A percentile compares a stretch with the other conserved stretches of the same genome.
These are phyloP conservation scores for Aphelenchoides fujianensis DNA, from an alignment of 1,140 invertebrate genomes.

Conservation along the genomic window DNA sequence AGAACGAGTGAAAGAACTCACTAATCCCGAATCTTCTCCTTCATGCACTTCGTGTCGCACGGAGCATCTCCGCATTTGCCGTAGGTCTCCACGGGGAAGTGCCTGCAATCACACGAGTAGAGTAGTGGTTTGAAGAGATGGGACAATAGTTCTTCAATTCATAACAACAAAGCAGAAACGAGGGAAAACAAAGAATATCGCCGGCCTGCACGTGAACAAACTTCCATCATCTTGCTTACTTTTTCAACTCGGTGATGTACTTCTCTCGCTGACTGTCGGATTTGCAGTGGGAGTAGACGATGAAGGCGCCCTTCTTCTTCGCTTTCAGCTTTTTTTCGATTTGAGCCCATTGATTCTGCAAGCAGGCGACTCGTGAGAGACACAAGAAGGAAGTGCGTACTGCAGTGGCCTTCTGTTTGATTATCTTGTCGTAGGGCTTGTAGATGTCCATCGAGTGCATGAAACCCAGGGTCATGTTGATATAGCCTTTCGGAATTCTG, in stretches of 20 bases:
- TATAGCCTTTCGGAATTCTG: not conserved
- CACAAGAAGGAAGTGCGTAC: not conserved
- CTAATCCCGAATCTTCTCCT: constrained; percentile 10
- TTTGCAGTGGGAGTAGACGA: constrained; percentile 2
- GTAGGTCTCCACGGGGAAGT: constrained; percentile 5
- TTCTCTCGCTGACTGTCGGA: constrained; percentile 1
- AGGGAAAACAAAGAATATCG: too few relatives aligned
- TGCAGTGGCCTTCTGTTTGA: not conserved
- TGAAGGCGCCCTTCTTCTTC: constrained; percentile 8
- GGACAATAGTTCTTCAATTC: too few relatives aligned
- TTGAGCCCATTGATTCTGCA: not conserved
- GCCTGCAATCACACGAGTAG: not conserved
- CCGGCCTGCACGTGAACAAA: too few relatives aligned
- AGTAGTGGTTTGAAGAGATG: not conserved
- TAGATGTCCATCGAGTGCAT: not conserved
- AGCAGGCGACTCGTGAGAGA: not conserved
- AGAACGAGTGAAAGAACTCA: not conserved
- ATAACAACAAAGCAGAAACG: too few relatives aligned
- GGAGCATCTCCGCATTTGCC: not conserved
- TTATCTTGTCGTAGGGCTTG: constrained; percentile 5
- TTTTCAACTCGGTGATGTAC: constrained; percentile 2
- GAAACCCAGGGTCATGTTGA: constrained; percentile 4
- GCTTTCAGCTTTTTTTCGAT: not conserved
- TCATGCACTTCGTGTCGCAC: constrained; percentile 15
- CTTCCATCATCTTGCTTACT: too few relatives aligned